Evolutionary conservation across 2,888 invertebrate species (phyloP).

Genomic region (Plagodis pulveraria): DNA sequence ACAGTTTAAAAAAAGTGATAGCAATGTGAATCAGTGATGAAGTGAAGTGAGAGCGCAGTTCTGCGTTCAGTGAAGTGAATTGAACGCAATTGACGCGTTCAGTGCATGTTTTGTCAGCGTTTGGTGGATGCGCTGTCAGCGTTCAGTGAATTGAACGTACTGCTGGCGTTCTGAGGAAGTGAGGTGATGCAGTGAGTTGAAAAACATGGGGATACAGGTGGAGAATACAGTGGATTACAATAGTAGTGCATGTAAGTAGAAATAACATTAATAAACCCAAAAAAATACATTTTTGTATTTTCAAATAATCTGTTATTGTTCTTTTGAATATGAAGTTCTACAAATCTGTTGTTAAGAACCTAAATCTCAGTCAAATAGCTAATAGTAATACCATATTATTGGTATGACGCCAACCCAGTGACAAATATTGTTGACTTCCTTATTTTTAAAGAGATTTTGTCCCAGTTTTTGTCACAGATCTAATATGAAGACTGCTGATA

Average conservation of each 20-base stretch:
- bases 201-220: constrained; percentile 79
- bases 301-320: too few relatives aligned
- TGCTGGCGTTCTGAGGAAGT: constrained; percentile 20
- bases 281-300: too few relatives aligned
- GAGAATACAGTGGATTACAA: constrained; percentile 76
- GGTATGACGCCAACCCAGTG: neutral
- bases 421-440: neutral
- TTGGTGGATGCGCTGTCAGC: constrained; percentile 1
- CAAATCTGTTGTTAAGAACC: too few relatives aligned
- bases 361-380: too few relatives aligned
- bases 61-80: constrained; percentile 27
- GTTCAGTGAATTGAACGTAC: constrained; percentile 34
- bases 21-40: constrained; percentile 41
- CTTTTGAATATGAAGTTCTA: too few relatives aligned
- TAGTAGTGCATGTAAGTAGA: constrained; percentile 76
- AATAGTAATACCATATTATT: neutral
- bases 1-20: constrained; percentile 39
- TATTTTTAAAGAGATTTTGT: constrained; percentile 5
- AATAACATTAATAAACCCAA: neutral
- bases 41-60: constrained; percentile 29
- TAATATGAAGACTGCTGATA: constrained; percentile 18
- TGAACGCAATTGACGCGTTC: constrained; percentile 15
- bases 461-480: constrained; percentile 16
- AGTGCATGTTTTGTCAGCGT: constrained; percentile 1
- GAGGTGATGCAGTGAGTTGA: constrained; percentile 40